Evolutionary conservation across 2,113 vertebrate genomes (phyloP), one percentile per base, ranked within the genome.

Genomic region (Vulpes vulpes): DNA sequence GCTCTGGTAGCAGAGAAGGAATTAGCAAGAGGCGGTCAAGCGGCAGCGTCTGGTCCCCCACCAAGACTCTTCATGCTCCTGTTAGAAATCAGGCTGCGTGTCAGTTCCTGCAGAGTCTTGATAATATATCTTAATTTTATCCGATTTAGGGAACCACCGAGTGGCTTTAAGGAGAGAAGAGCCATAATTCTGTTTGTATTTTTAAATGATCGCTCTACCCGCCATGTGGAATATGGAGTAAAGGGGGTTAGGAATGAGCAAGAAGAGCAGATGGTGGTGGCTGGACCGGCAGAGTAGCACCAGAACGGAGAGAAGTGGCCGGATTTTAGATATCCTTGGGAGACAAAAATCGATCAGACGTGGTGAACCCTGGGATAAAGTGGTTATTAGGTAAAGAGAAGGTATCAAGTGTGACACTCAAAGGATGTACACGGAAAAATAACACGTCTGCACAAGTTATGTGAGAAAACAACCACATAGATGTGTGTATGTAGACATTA

Each of bases 121-220:
- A 62, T 5, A 25, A 32, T 95, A 32, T 95, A 51, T 53, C 71
- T 89, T 78, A 59, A 22, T 91, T 82, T 86, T 60, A 9, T 91
- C 35, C 81, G 12, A 43, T 7, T 60, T 65, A 23, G 43, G 76
- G 76, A 95, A 86, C 25, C 27, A 27, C 12, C 35, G 32, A 60
- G 8, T 91, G 64, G 8, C 4, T 95, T 94, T 81, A 71, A 53
- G 25, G 55, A 85, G 55, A 19, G 19, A 95, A 11, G 53, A 80
- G 10, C 9, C 4, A 19, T 51, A n/a, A 35, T 73, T 35, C 25
- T n/a, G 5, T 60, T 67, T 87, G 16, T 59, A 32, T 32, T 85
- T 96, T 78, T 81, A 22, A 55, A 53, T 30, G 35, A 55, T 76
- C 69, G 16, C 14, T 69, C 15, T 67, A 49, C 32, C n/a, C 55